Conservation (phyloP, 2,888 invertebrate genomes). For the Volucella bombylans region DNA sequence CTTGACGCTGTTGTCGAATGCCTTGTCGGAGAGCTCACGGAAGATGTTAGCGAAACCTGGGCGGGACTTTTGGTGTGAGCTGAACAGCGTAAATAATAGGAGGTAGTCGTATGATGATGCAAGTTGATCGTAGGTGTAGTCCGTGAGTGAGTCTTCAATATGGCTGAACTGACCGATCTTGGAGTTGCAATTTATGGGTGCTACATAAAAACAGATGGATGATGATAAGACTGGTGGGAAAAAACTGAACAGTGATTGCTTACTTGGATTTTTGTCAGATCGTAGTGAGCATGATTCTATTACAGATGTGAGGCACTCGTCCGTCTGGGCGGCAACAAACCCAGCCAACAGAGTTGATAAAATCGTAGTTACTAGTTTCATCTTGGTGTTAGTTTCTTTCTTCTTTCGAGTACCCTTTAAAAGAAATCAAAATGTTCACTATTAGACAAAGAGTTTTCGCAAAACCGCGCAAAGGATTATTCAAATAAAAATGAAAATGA, state of each 20-base stretch:
- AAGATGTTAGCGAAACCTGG: constrained; percentile 90
- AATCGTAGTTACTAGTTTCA: constrained; percentile 52
- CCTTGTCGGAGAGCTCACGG: constrained; percentile 88
- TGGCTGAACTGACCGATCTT: constrained; percentile 49
- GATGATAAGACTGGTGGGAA: background rate
- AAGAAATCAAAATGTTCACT: constrained; percentile 9
- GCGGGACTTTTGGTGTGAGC: constrained; percentile 89
- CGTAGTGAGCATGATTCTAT: background rate
- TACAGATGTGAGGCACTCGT: background rate
- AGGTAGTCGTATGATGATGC: constrained; percentile 90
- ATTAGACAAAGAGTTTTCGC: constrained; percentile 3
- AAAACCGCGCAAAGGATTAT: constrained; percentile 23
- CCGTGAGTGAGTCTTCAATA: constrained; percentile 77
- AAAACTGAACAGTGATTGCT: background rate
- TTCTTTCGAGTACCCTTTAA: constrained; percentile 33
- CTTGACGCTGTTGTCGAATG: constrained; percentile 89
- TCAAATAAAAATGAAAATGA: background rate
- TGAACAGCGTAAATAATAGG: constrained; percentile 89
- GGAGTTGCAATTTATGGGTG: constrained; percentile 20
- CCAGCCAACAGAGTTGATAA: constrained; percentile 40
- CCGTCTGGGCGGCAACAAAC: constrained; percentile 16
- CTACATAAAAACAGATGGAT: background rate
- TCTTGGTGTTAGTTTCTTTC: constrained; percentile 34
- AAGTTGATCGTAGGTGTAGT: constrained; percentile 85
- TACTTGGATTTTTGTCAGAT: background rate